A percentile compares a stretch with the other conserved stretches of the same genome.
Evolutionary conservation across 2,888 invertebrate species (phyloP).

Genomic region (Stenodera caucasica): DNA sequence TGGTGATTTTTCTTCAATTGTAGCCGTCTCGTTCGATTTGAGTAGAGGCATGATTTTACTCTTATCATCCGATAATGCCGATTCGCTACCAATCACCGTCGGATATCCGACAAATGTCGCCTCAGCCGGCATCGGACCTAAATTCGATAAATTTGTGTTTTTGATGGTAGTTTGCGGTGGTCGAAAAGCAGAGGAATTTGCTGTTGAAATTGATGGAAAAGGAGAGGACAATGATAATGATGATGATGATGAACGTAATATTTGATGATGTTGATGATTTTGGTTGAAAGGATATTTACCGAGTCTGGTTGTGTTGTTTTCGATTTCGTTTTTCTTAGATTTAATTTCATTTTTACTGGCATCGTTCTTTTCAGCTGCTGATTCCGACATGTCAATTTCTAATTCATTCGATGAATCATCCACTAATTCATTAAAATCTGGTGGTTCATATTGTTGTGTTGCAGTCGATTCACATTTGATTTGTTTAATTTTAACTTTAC

Average conservation of each 20-base stretch:
- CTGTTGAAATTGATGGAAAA: slow-evolving; percentile 26
- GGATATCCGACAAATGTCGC: slow-evolving; percentile 76
- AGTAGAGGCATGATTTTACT: slow-evolving; percentile 56
- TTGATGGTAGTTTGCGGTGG: slow-evolving; percentile 59
- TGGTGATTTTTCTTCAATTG: slow-evolving; percentile 51
- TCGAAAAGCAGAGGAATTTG: slow-evolving; percentile 77
- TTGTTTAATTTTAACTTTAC: slow-evolving; percentile 30
- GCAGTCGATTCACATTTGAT: slow-evolving; percentile 48
- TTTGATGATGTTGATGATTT: slow-evolving; percentile 47
- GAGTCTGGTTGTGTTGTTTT: slow-evolving; percentile 47
- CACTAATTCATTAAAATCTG: slow-evolving; percentile 75
- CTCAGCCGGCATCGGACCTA: slow-evolving; percentile 69
- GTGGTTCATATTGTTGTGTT: slow-evolving; percentile 64
- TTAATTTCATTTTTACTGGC: slow-evolving; percentile 58
- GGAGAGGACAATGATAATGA: not conserved
- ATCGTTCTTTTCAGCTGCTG: slow-evolving; percentile 67
- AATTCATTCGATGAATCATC: slow-evolving; percentile 78
- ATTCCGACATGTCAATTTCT: slow-evolving; percentile 78
- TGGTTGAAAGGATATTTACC: slow-evolving; percentile 17
- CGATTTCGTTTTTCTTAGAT: slow-evolving; percentile 58
- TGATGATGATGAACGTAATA: slow-evolving; percentile 41
- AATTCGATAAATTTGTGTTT: slow-evolving; percentile 55
- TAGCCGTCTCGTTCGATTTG: slow-evolving; percentile 48
- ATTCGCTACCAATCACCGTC: slow-evolving; percentile 45
- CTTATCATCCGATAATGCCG: slow-evolving; percentile 54